Percentiles rank a stretch among this genome's conserved stretches.
Conservation (phyloP, 2,888 invertebrate species). For the Catocala sponsa region DNA sequence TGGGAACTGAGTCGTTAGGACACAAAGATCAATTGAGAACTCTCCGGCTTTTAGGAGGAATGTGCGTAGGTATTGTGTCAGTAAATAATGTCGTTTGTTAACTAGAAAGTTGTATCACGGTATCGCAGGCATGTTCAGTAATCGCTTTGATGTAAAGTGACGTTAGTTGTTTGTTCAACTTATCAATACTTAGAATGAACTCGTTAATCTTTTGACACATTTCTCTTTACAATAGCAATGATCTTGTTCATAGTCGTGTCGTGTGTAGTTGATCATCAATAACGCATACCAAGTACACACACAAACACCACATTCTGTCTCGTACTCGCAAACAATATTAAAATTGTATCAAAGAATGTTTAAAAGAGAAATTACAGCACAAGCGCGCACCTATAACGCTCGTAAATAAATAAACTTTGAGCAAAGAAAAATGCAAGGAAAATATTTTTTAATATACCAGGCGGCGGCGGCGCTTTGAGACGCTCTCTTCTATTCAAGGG, state of each 20-base stretch:
- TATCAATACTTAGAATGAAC: constrained; percentile 24
- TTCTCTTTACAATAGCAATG: constrained; percentile 17
- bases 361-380: constrained; percentile 36
- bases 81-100: too few species aligned
- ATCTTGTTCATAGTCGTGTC: constrained; percentile 17
- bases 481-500: constrained; percentile 61
- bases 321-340: constrained; percentile 19
- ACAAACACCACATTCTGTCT: constrained; percentile 12
- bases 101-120: too few species aligned
- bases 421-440: constrained; percentile 56
- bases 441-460: constrained; percentile 69
- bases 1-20: too few species aligned
- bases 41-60: too few species aligned
- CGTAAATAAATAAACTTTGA: constrained; percentile 53
- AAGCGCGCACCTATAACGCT: constrained; percentile 39
- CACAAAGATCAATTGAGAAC: too few species aligned
- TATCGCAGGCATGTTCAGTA: not conserved
- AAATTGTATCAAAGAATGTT: constrained; percentile 29
- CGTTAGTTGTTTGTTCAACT: constrained; percentile 15
- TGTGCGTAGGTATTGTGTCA: too few species aligned
- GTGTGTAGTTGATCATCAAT: too few species aligned
- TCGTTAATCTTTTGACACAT: constrained; percentile 21
- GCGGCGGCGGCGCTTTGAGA: constrained; percentile 59
- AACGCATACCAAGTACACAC: constrained; percentile 5
- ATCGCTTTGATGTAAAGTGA: not conserved